Percentiles rank a stretch among this genome's conserved stretches.
Evolutionary conservation across 2,113 vertebrate species (phyloP).

Genomic region (Triplophysa rosa): DNA sequence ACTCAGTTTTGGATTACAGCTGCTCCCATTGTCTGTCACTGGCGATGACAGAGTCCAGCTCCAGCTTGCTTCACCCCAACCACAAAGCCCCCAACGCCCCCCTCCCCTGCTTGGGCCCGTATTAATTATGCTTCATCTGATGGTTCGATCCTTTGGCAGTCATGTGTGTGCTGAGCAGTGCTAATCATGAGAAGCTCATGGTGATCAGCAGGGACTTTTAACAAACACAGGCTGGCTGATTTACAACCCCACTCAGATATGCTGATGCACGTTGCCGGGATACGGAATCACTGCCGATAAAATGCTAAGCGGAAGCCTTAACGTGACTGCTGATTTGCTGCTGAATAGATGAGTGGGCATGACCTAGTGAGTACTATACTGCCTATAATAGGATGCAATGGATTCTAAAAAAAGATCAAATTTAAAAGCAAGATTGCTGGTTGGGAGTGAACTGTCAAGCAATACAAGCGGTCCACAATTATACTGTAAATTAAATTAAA

Average conservation of each 20-base stretch:
- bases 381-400: too few relatives aligned
- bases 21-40: constrained; percentile 78
- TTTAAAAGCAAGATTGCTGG: neutral
- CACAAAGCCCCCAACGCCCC: constrained; percentile 61
- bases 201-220: constrained; percentile 65
- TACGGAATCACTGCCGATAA: constrained; percentile 73
- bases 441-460: too few relatives aligned
- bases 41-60: constrained; percentile 68
- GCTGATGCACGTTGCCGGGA: constrained; percentile 71
- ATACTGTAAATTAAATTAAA: too few relatives aligned
- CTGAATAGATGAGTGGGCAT: constrained; percentile 22
- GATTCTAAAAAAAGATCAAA: neutral
- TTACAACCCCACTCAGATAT: constrained; percentile 62
- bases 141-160: constrained; percentile 69
- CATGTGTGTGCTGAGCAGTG: constrained; percentile 60
- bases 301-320: constrained; percentile 68
- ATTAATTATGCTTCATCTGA: constrained; percentile 76
- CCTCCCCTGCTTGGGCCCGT: constrained; percentile 34
- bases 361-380: neutral
- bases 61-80: constrained; percentile 56
- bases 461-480: too few relatives aligned
- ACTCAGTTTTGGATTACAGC: constrained; percentile 70
- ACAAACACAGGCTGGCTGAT: constrained; percentile 60
- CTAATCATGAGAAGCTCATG: constrained; percentile 79
- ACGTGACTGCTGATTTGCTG: constrained; percentile 70